Evolutionary conservation across 2,113 vertebrate genomes (phyloP).

Genomic region (Astatoreochromis straeleni): DNA sequence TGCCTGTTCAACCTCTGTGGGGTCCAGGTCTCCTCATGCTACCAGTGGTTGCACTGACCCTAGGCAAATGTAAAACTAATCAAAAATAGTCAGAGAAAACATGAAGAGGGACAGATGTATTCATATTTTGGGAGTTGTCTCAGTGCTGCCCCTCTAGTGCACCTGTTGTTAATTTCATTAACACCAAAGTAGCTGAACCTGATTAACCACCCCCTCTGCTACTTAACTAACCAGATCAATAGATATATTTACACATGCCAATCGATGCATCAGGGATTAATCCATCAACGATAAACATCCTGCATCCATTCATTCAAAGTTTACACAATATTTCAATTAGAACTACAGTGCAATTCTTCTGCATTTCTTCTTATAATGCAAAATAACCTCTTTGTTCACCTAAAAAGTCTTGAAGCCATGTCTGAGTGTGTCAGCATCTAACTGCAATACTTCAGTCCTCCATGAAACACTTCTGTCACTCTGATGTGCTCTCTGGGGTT

Average conservation of each 20-base stretch:
- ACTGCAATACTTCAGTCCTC: background rate
- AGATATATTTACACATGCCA: background rate
- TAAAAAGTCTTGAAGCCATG: background rate
- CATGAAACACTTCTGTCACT: background rate
- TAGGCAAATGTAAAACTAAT: background rate
- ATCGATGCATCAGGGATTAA: background rate
- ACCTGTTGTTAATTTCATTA: background rate
- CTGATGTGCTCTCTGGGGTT: background rate
- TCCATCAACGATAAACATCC: background rate
- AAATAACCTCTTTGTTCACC: background rate
- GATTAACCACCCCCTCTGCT: background rate
- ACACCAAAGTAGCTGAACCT: background rate
- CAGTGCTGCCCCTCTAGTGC: background rate
- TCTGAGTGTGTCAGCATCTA: background rate
- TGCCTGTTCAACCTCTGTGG: background rate
- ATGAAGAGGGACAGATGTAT: background rate
- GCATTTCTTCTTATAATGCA: background rate
- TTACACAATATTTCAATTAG: background rate
- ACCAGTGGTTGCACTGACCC: background rate
- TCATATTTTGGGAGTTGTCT: background rate
- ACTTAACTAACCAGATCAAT: background rate
- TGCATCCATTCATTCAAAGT: background rate
- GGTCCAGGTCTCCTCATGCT: background rate
- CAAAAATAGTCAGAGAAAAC: background rate
- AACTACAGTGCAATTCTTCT: background rate